Conservation (phyloP, 2,888 invertebrate species). For the Leucania comma region DNA sequence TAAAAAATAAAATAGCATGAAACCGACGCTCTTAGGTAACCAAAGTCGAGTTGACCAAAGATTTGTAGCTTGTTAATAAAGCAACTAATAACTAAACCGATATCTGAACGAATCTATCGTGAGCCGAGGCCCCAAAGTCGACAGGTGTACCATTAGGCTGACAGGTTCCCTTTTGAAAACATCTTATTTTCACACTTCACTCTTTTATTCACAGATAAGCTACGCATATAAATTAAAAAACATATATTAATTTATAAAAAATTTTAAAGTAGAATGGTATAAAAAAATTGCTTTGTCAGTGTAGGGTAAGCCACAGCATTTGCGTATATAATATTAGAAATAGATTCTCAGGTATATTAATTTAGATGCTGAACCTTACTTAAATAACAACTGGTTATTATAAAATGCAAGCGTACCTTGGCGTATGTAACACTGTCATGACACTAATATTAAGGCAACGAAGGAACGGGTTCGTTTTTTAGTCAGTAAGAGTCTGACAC, state of each 20-base stretch:
- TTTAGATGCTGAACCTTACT: conserved; percentile 22
- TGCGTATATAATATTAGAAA: not conserved
- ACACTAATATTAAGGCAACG: too few relatives aligned
- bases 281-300: conserved; percentile 3
- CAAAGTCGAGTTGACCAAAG: too few relatives aligned
- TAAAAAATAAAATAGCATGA: too few relatives aligned
- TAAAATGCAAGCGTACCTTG: not conserved
- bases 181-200: conserved; percentile 15
- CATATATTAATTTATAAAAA: not conserved
- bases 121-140: not conserved
- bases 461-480: too few relatives aligned
- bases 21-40: too few relatives aligned
- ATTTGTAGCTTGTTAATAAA: too few relatives aligned
- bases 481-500: too few relatives aligned
- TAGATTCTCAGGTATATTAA: conserved; percentile 24
- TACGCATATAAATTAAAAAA: not conserved
- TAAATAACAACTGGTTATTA: conserved; percentile 28
- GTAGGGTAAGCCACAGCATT: not conserved
- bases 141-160: conserved; percentile 11
- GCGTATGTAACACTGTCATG: too few relatives aligned
- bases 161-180: not conserved
- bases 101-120: not conserved
- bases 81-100: not conserved
- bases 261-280: not conserved
- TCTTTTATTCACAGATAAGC: conserved; percentile 10